Conservation (phyloP, 2,797 vertebrate species). For the Hypotaenidia philippensis region DNA sequence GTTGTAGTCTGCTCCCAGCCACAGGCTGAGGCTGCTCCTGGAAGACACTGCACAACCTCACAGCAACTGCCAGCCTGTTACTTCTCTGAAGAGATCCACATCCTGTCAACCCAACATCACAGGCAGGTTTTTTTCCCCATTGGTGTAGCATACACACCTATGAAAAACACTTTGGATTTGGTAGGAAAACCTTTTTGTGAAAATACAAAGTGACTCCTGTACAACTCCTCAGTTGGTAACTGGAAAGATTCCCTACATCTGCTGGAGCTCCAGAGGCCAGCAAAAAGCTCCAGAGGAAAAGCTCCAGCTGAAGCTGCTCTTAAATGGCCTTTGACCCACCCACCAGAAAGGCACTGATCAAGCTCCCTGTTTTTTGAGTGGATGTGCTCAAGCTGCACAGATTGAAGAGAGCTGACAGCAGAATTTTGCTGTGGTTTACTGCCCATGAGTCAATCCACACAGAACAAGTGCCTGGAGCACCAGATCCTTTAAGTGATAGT, state of each 20-base stretch:
- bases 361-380: not conserved
- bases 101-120: rapidly evolving
- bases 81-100: too few species aligned
- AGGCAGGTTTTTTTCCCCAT: too few species aligned
- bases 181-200: not conserved
- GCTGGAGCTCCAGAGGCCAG: not conserved
- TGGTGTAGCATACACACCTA: rapidly evolving
- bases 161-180: too few species aligned
- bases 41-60: rapidly evolving
- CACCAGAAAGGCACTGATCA: rapidly evolving
- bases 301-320: not conserved
- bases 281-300: too few species aligned
- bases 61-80: not conserved
- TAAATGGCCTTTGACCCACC: too few species aligned
- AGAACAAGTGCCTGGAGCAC: too few species aligned
- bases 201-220: too few species aligned
- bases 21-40: not conserved
- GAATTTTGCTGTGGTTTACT: rapidly evolving
- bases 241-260: rapidly evolving
- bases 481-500: rapidly evolving
- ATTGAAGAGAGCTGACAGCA: too few species aligned
- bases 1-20: rapidly evolving
- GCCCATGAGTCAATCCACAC: rapidly evolving
- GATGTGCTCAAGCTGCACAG: rapidly evolving
- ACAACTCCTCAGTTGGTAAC: rapidly evolving